phyloP scores from a whole-genome alignment of 2,888 invertebrate genomes.

The Rambutsinella grinnellia region DNA sequence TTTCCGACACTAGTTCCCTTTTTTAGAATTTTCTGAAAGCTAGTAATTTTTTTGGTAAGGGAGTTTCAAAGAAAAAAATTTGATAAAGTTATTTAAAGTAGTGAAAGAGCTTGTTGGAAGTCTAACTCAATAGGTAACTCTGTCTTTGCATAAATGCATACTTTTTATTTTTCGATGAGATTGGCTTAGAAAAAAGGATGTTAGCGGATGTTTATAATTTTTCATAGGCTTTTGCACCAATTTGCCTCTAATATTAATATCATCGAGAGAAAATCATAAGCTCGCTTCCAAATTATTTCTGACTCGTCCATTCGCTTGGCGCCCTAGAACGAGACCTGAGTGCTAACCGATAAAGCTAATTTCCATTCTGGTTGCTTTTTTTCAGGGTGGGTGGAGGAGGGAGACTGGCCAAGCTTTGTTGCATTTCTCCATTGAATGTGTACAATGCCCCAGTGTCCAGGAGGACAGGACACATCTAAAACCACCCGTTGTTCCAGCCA shows the following conservation, averaged over 20 bases:
- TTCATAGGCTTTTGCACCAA: slow-evolving; percentile 36
- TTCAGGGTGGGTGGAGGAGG: slow-evolving; percentile 11
- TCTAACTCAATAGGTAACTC: slow-evolving; percentile 51
- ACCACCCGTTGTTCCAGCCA: no score
- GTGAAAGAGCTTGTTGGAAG: slow-evolving; percentile 50
- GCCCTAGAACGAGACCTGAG: not conserved
- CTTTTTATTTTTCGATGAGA: slow-evolving; percentile 17
- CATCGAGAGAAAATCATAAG: not conserved
- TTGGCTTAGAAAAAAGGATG: slow-evolving; percentile 23
- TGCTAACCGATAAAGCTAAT: not conserved
- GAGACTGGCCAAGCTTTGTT: not conserved
- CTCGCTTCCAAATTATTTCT: not conserved
- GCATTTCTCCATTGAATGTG: slow-evolving; percentile 1
- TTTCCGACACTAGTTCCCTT: slow-evolving; percentile 15
- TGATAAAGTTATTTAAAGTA: slow-evolving; percentile 36
- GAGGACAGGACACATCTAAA: slow-evolving; percentile 13
- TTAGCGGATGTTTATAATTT: slow-evolving; percentile 54
- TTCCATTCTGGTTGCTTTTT: slow-evolving; percentile 16
- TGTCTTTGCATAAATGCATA: slow-evolving; percentile 45
- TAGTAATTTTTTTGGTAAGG: not conserved
- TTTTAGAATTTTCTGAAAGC: slow-evolving; percentile 10
- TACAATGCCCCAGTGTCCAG: slow-evolving; percentile 52
- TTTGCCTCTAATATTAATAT: not conserved
- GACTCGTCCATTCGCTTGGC: no score
- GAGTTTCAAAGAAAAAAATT: not conserved